Base-by-base conservation (phyloP, 2,888 invertebrate species). In the Sphaerophoria rueppellii region DNA sequence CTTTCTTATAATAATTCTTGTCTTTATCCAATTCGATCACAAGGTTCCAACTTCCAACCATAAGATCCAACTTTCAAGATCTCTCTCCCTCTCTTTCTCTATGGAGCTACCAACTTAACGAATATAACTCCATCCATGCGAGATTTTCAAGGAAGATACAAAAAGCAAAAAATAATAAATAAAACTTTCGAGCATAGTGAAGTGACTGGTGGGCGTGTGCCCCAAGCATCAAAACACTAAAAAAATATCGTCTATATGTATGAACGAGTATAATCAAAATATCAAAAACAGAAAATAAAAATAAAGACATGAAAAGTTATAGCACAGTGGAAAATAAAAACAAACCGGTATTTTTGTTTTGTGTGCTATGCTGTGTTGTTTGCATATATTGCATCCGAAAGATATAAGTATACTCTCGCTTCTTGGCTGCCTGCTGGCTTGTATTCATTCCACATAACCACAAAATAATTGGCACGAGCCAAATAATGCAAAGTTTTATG, bases 401-500 rank as follows among this genome's bases (percentile, higher is more conserved):
- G 70, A 70, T 63, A 60, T 12, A 24, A 11, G 9, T 34, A 34
- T 43, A 6, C 24, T 60, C 43, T 61, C 34, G 50, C 50, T 24
- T 24, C 24, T 24, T 24, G 24, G 24, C 24, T 24, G 24, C 24
- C 24, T 24, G 24, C 24, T 24, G 24, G 24, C 24, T 24, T 24
- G 24, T 24, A 24, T 24, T 24, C 24, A 24, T 24, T 24, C 24
- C 24, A 24, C 24, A 24, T 24, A 24, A 24, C 24, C 60, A 63
- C 69, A 67, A 78, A 55, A 85, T 81, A 85, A 81, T 85, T 85
- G 85, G 81, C 85, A 85, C 85, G 85, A 81, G 85, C 85, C 85
- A 85, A 85, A 79, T 80, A 76, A 81, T 85, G 81, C 72, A 72
- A 70, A 73, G 76, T 81, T 65, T 73, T 81, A 73, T 76, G 81